phyloP scores from a whole-genome alignment of 2,113 vertebrate genomes.

The Oryctolagus cuniculus region DNA sequence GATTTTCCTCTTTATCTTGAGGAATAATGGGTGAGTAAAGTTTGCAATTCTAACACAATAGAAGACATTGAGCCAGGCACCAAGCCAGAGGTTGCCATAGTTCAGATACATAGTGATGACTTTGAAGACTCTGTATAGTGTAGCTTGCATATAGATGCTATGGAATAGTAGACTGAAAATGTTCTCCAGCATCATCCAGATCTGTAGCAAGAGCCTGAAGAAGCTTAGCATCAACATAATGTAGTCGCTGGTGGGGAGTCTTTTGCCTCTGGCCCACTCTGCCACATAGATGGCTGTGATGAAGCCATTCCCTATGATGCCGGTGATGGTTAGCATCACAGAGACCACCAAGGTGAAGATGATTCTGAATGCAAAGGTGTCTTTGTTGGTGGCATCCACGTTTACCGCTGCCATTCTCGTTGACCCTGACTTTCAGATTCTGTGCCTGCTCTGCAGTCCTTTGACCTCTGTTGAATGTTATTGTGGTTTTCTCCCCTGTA shows the following conservation, averaged over 20 bases:
- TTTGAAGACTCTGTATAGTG: conserved; percentile 43
- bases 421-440: not conserved
- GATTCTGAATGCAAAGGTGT: rapidly evolving
- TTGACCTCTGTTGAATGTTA: not conserved
- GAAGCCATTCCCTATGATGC: conserved; percentile 50
- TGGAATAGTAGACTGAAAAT: not conserved
- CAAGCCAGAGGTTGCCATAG: conserved; percentile 76
- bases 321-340: not conserved
- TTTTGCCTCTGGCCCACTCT: conserved; percentile 23
- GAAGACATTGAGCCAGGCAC: conserved; percentile 72
- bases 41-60: conserved; percentile 70
- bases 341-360: not conserved
- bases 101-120: conserved; percentile 61
- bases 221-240: conserved; percentile 57
- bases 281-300: not conserved
- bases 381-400: not conserved
- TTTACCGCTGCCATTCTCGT: not conserved
- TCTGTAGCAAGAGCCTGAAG: conserved; percentile 67
- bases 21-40: conserved; percentile 60
- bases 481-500: not conserved
- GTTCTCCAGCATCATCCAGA: conserved; percentile 62
- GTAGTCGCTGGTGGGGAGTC: conserved; percentile 13
- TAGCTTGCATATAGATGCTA: conserved; percentile 45
- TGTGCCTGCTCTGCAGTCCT: not conserved
- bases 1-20: conserved; percentile 55